These are phyloP conservation scores for Mastigias papua DNA, from an alignment of 30 jellyfish, hydroid and myxozoan genomes.

Conservation along the genomic window DNA sequence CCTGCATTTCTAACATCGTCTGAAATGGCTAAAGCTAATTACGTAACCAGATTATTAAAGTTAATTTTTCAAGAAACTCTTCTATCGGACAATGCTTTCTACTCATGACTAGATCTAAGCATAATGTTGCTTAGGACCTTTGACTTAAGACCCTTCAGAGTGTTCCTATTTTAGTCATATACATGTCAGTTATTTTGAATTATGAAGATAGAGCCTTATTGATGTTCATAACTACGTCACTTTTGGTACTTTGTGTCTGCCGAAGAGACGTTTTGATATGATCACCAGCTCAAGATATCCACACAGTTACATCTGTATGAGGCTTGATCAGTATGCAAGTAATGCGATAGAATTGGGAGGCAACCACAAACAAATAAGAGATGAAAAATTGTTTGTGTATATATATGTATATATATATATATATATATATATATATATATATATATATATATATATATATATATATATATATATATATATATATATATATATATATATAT, in stretches of 20 bases:
- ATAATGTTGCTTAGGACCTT: background rate
- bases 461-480: too few species aligned
- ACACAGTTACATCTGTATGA: background rate
- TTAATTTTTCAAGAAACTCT: background rate
- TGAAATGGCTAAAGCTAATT: conserved; percentile 19
- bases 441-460: too few species aligned
- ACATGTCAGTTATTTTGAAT: background rate
- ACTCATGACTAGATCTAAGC: background rate
- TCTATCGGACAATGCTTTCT: background rate
- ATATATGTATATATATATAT: too few species aligned
- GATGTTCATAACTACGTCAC: conserved; percentile 10
- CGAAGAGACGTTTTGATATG: conserved; percentile 21
- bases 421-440: too few species aligned
- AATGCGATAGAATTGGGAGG: background rate
- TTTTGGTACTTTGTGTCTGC: conserved; percentile 25
- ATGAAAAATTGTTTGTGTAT: too few species aligned
- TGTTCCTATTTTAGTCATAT: background rate
- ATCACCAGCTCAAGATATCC: conserved; percentile 1
- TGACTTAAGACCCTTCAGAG: conserved; percentile 12
- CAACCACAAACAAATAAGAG: conserved; percentile 1
- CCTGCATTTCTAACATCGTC: conserved; percentile 20
- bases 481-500: too few species aligned
- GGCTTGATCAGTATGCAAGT: background rate
- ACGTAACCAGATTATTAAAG: conserved; percentile 6
- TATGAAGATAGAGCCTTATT: background rate